A percentile compares a stretch with the other conserved stretches of the same genome.
Evolutionary conservation across 2,797 vertebrate species (phyloP).

Genomic region (Phataginus tricuspis): DNA sequence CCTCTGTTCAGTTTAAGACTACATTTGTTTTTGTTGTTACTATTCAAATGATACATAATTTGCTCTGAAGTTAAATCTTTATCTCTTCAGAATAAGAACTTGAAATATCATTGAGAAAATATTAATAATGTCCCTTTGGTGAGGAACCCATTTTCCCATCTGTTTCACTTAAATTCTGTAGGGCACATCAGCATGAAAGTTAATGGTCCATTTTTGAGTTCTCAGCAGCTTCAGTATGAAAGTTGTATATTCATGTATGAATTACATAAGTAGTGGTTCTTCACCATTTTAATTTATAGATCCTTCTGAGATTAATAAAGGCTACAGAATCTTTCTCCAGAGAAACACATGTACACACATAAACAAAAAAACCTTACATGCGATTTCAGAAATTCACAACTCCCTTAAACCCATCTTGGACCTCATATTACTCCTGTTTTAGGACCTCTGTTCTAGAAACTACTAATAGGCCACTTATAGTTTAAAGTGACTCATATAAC

Average conservation of each 20-base stretch:
- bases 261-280: neutral
- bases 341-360: neutral
- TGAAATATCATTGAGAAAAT: neutral
- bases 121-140: neutral
- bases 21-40: neutral
- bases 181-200: neutral
- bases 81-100: neutral
- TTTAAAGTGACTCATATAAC: neutral
- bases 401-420: neutral
- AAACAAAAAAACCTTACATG: neutral
- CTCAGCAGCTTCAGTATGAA: neutral
- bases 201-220: neutral
- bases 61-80: neutral
- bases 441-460: neutral
- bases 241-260: neutral
- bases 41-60: neutral
- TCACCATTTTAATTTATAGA: neutral
- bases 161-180: neutral
- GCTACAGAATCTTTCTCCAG: neutral
- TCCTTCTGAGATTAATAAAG: slow-evolving; percentile 14
- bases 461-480: neutral
- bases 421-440: neutral
- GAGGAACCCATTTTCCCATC: neutral
- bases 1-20: neutral
- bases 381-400: neutral